Base-by-base conservation (phyloP, 2,888 invertebrate genomes). In the Tethea ocularis region DNA sequence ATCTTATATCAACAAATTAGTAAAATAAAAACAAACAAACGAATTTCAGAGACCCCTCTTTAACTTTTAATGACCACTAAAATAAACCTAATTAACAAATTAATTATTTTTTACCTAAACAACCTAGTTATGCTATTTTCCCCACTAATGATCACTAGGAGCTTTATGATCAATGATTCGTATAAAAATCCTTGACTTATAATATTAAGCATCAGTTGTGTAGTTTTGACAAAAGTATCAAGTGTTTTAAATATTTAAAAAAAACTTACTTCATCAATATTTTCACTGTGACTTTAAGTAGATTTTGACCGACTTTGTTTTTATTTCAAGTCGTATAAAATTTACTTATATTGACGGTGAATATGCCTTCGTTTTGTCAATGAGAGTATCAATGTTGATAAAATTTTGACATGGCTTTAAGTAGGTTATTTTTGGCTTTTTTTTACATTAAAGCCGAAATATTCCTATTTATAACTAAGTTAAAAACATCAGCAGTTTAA, bases 251-350 rank as follows among this genome's bases (percentile, higher is more conserved):
- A 8, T n/a, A n/a, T n/a, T n/a, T n/a, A n/a, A n/a, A n/a, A n/a
- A n/a, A n/a, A n/a, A n/a, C n/a, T n/a, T n/a, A n/a, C n/a, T n/a
- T n/a, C n/a, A n/a, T n/a, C n/a, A n/a, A 33, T 13, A 33, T 33
- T 20, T 46, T 46, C 46, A 46, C 60, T 33, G 58, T 63, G 58
- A 57, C 46, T 59, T 62, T 71, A 76, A 77, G 74, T 73, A 77
- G 69, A 69, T 66, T 51, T 63, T 64, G 67, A 64, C 54, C 59
- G 72, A 66, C 74, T 69, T 67, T 62, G 65, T 55, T 57, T 13
- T 22, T 17, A 51, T 13, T 15, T 23, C 36, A 69, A 69, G 69
- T 62, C 68, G 60, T 33, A 56, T 66, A 61, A 57, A 15, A 41
- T 54, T 66, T 76, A 64, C 72, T 68, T 74, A 55, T 51, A 53